Evolutionary conservation across 2,888 invertebrate species (phyloP), one percentile per base, ranked within the genome.

Genomic region (Seladonia tumulorum): DNA sequence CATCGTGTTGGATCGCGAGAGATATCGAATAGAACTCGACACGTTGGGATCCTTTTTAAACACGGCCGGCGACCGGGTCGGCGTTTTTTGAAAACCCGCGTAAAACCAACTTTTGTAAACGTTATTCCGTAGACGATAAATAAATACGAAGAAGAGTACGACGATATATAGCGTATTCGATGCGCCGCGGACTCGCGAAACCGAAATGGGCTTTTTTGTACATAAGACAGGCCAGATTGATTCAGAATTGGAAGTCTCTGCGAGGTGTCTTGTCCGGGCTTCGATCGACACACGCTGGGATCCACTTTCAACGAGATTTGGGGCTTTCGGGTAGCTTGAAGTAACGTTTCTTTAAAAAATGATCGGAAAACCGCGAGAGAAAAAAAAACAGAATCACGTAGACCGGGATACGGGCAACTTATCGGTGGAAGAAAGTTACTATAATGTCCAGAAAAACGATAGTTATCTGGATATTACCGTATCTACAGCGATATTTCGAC

Each of bases 21-120:
- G 8, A 76, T 68, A 78, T 81, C 47, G 45, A 73, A 71, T 86
- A 84, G 72, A 53, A n/a, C 71, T 77, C 83, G 68, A 81, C 72
- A 76, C 80, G 83, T 88, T 83, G 79, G 85, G 79, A 47, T 68
- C 76, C 79, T 83, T 89, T 89, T 90, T 85, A 89, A 85, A 73
- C 82, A 76, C 76, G 16, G 60, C 49, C 81, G 78, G 79, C 42
- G 79, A 25, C 45, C 53, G 66, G 73, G 60, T 68, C 81, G 71
- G 66, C 25, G 68, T 81, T 72, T 84, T 87, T 71, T 66, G 16
- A 53, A 5, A 81, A 89, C 79, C 88, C 74, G 87, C 86, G 87
- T 80, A 25, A 76, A 76, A 90, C 88, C 66, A 68, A 86, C 60
- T 89, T 89, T 89, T 90, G n/a, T 86, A 89, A 66, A 86, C 73